Base-by-base conservation (phyloP, 2,113 vertebrate species). In the Laticauda colubrina region DNA sequence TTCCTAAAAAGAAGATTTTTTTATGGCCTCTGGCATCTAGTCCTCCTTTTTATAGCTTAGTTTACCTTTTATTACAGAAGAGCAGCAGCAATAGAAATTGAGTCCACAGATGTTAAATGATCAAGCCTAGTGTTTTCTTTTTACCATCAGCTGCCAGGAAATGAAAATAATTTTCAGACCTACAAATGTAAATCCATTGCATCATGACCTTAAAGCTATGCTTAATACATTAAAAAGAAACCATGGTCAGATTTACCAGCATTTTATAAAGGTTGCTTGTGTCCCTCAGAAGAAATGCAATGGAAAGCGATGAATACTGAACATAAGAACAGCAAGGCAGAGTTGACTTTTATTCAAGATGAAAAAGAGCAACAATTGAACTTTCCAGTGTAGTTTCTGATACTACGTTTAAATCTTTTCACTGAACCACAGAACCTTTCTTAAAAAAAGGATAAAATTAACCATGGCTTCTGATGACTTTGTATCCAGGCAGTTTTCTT, bases 121-220 rank as follows among this genome's bases (percentile, higher is more conserved):
- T 92, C 89, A 93, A 89, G 90, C 54, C n/a, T 53, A 3, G 81
- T 85, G 55, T 24, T 89, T 94, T 61, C 91, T 93, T 93, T 90
- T 94, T 93, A 95, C 89, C 54, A 12, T 15, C 26, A 75, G 90
- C 64, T 21, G 88, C n/a, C 90, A 93, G 94, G 92, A 92, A 96
- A 89, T 48, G 34, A 92, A 51, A 69, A 91, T 51, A 91, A 92
- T 88, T 87, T 91, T 92, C 43, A 92, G 90, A 57, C 87, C 54
- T 94, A 39, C 14, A 86, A 85, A 85, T 90, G 29, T 93, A 61
- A 89, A 45, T 89, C 92, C 12, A 7, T 24, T 89, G 88, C 85
- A 86, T 93, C 92, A 90, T 91, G n/a, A 57, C 53, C 96, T 95
- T 95, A 93, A 94, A 95, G 55, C 55, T 24, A 53, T 94, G 94